A percentile compares a stretch with the other conserved stretches of the same genome.
Conservation (phyloP, 2,888 invertebrate genomes). For the Terebella lapidaria region DNA sequence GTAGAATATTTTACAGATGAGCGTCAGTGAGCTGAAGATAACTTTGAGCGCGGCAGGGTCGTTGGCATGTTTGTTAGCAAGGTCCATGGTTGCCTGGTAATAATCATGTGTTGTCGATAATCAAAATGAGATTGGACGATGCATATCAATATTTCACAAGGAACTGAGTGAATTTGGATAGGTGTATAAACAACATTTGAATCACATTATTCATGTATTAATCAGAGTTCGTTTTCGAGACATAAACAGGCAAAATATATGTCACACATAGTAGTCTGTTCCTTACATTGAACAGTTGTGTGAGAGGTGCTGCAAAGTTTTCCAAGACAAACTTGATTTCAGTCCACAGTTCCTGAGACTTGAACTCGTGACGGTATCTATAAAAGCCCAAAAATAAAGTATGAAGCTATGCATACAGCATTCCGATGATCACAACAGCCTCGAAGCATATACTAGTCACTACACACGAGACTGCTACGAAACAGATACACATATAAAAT, state of each 20-base stretch:
- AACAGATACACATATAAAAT: too few relatives aligned
- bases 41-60: slow-evolving; percentile 74
- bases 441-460: too few relatives aligned
- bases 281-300: slow-evolving; percentile 78
- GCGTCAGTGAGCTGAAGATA: slow-evolving; percentile 80
- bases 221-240: too few relatives aligned
- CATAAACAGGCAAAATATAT: too few relatives aligned
- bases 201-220: too few relatives aligned
- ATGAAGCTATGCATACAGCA: too few relatives aligned
- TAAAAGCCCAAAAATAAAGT: slow-evolving; percentile 11
- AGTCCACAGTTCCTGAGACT: slow-evolving; percentile 88
- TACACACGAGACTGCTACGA: too few relatives aligned
- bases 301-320: slow-evolving; percentile 71
- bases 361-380: slow-evolving; percentile 86
- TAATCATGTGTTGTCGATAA: neutral
- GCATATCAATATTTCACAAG: too few relatives aligned
- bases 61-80: slow-evolving; percentile 71
- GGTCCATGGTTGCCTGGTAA: slow-evolving; percentile 72
- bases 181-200: too few relatives aligned
- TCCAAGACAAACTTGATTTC: slow-evolving; percentile 96
- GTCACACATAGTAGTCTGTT: neutral
- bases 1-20: slow-evolving; percentile 92
- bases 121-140: too few relatives aligned
- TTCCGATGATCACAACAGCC: too few relatives aligned
- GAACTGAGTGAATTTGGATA: too few relatives aligned